A percentile compares a stretch with the other conserved stretches of the same genome.
Evolutionary conservation across 1,140 invertebrate species (phyloP).

Genomic region (Ectropis grisescens): DNA sequence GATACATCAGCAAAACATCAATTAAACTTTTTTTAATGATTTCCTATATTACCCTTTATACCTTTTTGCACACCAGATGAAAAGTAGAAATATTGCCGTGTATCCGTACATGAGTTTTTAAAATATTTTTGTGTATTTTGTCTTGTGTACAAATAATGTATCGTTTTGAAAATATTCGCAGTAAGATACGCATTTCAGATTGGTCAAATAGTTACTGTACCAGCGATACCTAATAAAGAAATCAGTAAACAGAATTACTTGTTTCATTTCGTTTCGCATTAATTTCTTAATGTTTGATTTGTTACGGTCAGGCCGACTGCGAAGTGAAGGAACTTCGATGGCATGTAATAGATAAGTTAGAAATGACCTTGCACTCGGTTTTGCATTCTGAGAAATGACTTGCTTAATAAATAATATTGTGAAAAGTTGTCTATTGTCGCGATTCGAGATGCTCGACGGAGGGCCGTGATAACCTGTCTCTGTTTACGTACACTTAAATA

Average conservation of each 20-base stretch:
- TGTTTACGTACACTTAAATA: not conserved
- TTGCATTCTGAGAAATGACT: conserved; percentile 5
- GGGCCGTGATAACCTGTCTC: not conserved
- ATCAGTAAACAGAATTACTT: conserved; percentile 27
- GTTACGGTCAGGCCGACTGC: not conserved
- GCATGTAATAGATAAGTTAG: conserved; percentile 1
- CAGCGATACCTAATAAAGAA: conserved; percentile 58
- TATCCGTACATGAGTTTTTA: conserved; percentile 18
- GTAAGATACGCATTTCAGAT: conserved; percentile 63
- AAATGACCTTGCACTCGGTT: not conserved
- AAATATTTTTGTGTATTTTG: conserved; percentile 35
- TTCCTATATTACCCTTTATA: not conserved
- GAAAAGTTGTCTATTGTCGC: conserved; percentile 8
- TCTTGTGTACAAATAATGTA: conserved; percentile 57
- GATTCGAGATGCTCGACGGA: not conserved
- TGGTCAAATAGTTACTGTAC: conserved; percentile 54
- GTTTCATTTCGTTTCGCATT: conserved; percentile 12
- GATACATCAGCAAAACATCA: not conserved
- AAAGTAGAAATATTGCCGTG: conserved; percentile 23
- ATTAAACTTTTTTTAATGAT: not conserved
- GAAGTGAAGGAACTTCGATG: conserved; percentile 7
- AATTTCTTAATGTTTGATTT: conserved; percentile 2
- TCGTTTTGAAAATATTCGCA: conserved; percentile 38
- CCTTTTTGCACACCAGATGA: conserved; percentile 24
- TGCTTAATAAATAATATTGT: conserved; percentile 11